A percentile compares a stretch with the other conserved stretches of the same genome.
These are phyloP conservation scores for Neocrepidodera transversa DNA, from an alignment of 2,888 invertebrate species.

Conservation along the genomic window DNA sequence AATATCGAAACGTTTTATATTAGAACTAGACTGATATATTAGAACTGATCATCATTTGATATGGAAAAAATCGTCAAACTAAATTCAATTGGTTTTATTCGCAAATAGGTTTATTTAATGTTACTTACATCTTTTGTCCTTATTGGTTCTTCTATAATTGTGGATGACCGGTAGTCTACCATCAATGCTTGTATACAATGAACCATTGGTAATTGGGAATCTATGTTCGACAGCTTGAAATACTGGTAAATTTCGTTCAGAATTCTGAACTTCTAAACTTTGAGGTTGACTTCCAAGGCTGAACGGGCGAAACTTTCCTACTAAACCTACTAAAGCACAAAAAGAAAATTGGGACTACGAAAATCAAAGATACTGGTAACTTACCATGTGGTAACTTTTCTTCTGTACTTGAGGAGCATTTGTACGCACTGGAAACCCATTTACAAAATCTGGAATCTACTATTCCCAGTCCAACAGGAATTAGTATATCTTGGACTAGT, in stretches of 20 bases:
- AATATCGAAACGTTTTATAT: not conserved
- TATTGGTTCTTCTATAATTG: slow-evolving; percentile 58
- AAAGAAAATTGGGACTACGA: not conserved
- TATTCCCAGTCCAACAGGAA: slow-evolving; percentile 66
- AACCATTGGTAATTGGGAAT: slow-evolving; percentile 68
- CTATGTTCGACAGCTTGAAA: slow-evolving; percentile 62
- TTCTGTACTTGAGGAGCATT: slow-evolving; percentile 52
- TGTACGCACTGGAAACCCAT: slow-evolving; percentile 65
- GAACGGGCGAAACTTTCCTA: slow-evolving; percentile 68
- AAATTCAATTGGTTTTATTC: no score
- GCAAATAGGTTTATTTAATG: no score
- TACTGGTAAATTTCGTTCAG: slow-evolving; percentile 46
- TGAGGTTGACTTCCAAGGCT: slow-evolving; percentile 58
- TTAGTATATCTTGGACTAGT: slow-evolving; percentile 64
- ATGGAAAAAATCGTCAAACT: no score
- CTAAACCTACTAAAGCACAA: slow-evolving; percentile 58
- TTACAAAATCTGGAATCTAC: slow-evolving; percentile 66
- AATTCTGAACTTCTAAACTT: slow-evolving; percentile 53
- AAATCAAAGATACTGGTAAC: no score
- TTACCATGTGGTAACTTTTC: slow-evolving; percentile 61
- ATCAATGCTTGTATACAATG: slow-evolving; percentile 63
- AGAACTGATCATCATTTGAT: no score
- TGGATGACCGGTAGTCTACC: slow-evolving; percentile 64
- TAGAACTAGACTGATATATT: not conserved
- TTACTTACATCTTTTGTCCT: slow-evolving; percentile 51